Evolutionary conservation across 2,113 vertebrate species (phyloP).

Genomic region (Syngnathus floridae): DNA sequence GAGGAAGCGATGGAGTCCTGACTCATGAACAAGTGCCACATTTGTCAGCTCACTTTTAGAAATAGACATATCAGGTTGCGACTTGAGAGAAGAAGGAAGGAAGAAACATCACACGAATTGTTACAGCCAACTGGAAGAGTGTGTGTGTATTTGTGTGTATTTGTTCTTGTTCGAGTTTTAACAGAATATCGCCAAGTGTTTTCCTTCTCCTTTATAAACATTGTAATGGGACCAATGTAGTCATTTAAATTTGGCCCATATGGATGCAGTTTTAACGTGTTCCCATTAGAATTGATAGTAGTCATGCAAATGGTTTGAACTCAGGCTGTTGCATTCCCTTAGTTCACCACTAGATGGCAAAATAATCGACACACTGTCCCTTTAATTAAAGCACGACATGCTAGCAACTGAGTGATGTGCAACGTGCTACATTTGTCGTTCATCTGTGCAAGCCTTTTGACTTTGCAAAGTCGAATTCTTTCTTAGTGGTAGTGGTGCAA

Average conservation of each 20-base stretch:
- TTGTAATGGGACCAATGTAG: no score
- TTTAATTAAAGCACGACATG: no score
- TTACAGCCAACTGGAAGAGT: conserved; percentile 1
- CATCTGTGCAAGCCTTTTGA: conserved; percentile 12
- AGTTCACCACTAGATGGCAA: no score
- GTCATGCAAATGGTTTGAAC: no score
- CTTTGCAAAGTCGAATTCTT: conserved; percentile 31
- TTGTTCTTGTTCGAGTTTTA: background rate
- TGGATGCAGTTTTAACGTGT: no score
- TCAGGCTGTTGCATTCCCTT: no score
- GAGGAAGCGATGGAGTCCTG: conserved; percentile 23
- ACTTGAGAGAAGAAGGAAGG: conserved; percentile 22
- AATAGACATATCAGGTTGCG: conserved; percentile 17
- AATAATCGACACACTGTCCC: no score
- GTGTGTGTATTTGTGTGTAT: background rate
- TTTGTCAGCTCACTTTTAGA: conserved; percentile 40
- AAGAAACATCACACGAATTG: conserved; percentile 12
- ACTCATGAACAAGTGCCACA: conserved; percentile 38
- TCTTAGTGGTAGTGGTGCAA: conserved; percentile 27
- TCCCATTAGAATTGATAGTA: no score
- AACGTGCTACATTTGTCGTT: no score
- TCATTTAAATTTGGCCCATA: no score
- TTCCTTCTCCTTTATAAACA: background rate
- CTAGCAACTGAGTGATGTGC: no score
- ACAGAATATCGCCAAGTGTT: background rate